Conservation (phyloP, 2,888 invertebrate genomes). For the Hirtodrosophila confusa region DNA sequence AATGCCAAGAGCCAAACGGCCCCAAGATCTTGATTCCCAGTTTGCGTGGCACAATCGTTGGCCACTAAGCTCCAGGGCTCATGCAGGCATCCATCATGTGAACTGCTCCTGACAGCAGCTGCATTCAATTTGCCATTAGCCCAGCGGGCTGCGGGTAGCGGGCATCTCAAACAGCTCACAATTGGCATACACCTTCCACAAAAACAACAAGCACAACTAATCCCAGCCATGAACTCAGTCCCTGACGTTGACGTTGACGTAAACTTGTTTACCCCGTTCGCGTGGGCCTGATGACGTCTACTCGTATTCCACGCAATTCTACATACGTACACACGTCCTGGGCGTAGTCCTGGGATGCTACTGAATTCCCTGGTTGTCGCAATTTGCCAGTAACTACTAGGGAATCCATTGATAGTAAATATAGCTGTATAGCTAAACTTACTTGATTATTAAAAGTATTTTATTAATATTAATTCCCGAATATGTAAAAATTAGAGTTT, state of each 20-base stretch:
- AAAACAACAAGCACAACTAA: constrained; percentile 8
- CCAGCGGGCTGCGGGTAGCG: not conserved
- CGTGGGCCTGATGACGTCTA: constrained; percentile 28
- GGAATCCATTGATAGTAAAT: no score
- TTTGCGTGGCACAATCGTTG: constrained; percentile 9
- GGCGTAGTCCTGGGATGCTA: no score
- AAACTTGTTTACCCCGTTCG: constrained; percentile 40
- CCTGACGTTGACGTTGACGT: not conserved
- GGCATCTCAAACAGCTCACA: not conserved
- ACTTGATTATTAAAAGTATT: no score
- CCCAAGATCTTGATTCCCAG: constrained; percentile 13
- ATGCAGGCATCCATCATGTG: constrained; percentile 43
- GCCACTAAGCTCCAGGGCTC: constrained; percentile 1
- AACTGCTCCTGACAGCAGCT: constrained; percentile 28
- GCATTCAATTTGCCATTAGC: constrained; percentile 62
- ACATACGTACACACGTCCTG: not conserved
- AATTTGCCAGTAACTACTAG: no score
- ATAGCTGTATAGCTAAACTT: no score
- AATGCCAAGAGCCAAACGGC: constrained; percentile 18
- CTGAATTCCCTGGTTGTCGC: no score
- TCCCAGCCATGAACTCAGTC: constrained; percentile 11
- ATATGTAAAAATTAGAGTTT: no score
- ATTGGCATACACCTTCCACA: constrained; percentile 14
- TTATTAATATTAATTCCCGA: no score
- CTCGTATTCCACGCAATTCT: constrained; percentile 2